Evolutionary conservation across 2,113 vertebrate species (phyloP).

Genomic region (Oryctolagus cuniculus): DNA sequence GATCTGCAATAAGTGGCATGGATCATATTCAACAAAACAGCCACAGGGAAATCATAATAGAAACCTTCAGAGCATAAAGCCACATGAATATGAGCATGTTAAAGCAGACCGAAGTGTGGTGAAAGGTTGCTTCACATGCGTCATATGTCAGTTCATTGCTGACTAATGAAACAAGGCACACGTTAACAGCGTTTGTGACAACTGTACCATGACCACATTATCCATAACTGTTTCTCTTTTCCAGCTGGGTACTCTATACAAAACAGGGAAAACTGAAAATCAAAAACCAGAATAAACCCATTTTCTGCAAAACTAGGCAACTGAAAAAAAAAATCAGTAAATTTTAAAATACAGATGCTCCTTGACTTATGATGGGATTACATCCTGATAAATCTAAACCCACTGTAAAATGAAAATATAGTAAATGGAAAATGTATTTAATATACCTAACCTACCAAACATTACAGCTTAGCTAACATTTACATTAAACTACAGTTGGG

Average conservation of each 20-base stretch:
- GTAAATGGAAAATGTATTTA: no score
- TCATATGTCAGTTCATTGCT: background rate
- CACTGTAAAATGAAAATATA: no score
- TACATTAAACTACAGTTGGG: no score
- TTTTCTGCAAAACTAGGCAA: background rate
- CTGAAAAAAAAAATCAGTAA: background rate
- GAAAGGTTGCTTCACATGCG: background rate
- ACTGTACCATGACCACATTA: background rate
- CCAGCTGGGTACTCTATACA: background rate
- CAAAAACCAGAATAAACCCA: background rate
- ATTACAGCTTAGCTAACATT: no score
- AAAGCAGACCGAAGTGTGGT: background rate
- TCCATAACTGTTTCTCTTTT: background rate
- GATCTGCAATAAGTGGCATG: background rate
- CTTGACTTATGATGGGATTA: no score
- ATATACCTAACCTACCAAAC: no score
- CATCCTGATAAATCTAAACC: no score
- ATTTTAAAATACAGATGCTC: background rate
- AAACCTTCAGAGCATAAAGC: constrained; percentile 16
- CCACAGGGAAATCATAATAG: background rate
- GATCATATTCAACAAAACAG: background rate
- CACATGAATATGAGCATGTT: background rate
- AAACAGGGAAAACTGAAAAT: background rate
- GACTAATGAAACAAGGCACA: background rate
- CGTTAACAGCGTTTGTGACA: constrained; percentile 9